These are phyloP conservation scores for Mylabris phalerata DNA, from an alignment of 1,140 invertebrate species.

Conservation along the genomic window DNA sequence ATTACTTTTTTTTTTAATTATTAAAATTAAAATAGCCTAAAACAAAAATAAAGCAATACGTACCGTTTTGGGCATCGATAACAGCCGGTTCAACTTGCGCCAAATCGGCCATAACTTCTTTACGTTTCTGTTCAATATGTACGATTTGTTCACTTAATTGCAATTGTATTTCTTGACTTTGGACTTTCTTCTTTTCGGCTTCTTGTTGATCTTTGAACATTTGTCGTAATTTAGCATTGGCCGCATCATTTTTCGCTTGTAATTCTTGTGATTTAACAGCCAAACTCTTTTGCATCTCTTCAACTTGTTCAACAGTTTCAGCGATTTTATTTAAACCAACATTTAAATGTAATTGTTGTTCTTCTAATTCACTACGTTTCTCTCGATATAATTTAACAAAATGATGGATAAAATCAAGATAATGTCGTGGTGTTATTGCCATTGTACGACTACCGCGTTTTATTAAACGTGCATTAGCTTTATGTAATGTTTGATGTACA, in stretches of 20 bases:
- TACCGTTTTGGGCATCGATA: slow-evolving; percentile 95
- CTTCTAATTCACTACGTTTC: slow-evolving; percentile 95
- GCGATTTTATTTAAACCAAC: slow-evolving; percentile 98
- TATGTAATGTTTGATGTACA: slow-evolving; percentile 94
- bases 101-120: slow-evolving; percentile 90
- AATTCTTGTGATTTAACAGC: slow-evolving; percentile 91
- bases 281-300: slow-evolving; percentile 98
- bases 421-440: slow-evolving; percentile 97
- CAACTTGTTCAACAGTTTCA: slow-evolving; percentile 99
- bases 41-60: slow-evolving; percentile 32
- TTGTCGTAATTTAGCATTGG: slow-evolving; percentile 96
- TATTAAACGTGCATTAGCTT: slow-evolving; percentile 80
- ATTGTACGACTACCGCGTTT: slow-evolving; percentile 92
- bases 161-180: slow-evolving; percentile 95
- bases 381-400: slow-evolving; percentile 98
- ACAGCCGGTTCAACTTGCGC: slow-evolving; percentile 97
- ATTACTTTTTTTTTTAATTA: not conserved
- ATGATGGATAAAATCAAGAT: slow-evolving; percentile 99
- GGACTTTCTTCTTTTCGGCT: slow-evolving; percentile 97
- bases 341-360: slow-evolving; percentile 97
- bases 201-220: slow-evolving; percentile 99
- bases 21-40: not conserved
- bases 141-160: slow-evolving; percentile 84
- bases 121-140: slow-evolving; percentile 86
- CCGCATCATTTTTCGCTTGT: slow-evolving; percentile 97